Evolutionary conservation across 2,888 invertebrate species (phyloP).

Genomic region (Chalcis sispes): DNA sequence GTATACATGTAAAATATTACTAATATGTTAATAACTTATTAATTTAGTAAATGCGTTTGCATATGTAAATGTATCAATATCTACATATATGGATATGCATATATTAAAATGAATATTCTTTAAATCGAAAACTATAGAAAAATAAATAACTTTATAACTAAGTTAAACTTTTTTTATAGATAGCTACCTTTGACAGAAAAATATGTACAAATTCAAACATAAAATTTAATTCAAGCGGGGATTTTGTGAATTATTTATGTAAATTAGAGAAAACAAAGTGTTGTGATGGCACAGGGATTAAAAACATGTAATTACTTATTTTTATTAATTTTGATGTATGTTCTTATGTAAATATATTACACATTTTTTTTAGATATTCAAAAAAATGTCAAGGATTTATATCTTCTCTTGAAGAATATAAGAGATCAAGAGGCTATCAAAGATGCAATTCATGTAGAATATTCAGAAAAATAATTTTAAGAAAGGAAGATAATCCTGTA

Average conservation of each 20-base stretch:
- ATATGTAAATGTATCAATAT: too few relatives aligned
- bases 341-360: background rate
- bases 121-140: background rate
- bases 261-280: conserved; percentile 29
- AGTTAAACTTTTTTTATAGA: too few relatives aligned
- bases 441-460: conserved; percentile 28
- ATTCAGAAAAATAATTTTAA: conserved; percentile 12
- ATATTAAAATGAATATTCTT: background rate
- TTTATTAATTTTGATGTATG: background rate
- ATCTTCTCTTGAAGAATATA: conserved; percentile 7
- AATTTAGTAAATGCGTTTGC: too few relatives aligned
- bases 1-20: too few relatives aligned
- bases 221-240: conserved; percentile 9
- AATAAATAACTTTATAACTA: background rate
- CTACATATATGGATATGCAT: too few relatives aligned
- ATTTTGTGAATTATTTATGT: conserved; percentile 14
- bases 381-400: conserved; percentile 37
- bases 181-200: conserved; percentile 29
- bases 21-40: background rate
- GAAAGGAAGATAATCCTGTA: conserved; percentile 8
- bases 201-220: background rate
- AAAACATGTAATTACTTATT: background rate
- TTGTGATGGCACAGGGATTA: conserved; percentile 34
- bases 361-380: conserved; percentile 18
- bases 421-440: conserved; percentile 27